Evolutionary conservation across 2,888 invertebrate species (phyloP).

Genomic region (Carpatolechia fugitivella): DNA sequence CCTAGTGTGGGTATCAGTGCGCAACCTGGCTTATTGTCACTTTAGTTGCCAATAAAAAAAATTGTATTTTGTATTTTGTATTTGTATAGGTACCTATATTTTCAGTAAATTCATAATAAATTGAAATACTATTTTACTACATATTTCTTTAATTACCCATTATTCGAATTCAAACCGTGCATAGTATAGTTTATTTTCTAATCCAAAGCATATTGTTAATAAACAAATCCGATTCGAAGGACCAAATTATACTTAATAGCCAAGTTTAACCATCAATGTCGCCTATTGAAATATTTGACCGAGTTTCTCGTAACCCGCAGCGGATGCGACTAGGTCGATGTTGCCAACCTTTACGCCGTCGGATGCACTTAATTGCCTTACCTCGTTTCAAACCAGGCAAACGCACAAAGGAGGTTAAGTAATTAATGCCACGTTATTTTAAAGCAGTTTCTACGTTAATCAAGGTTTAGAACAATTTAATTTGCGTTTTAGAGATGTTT

Average conservation of each 20-base stretch:
- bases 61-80: too few species aligned
- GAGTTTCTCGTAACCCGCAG: neutral
- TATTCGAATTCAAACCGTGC: too few species aligned
- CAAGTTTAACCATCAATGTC: neutral
- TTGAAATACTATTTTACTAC: too few species aligned
- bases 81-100: too few species aligned
- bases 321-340: conserved; percentile 14
- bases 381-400: conserved; percentile 17
- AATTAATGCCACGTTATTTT: conserved; percentile 17
- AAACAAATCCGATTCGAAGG: neutral
- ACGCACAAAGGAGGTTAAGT: conserved; percentile 20
- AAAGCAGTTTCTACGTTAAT: conserved; percentile 15
- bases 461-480: conserved; percentile 10
- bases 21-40: too few species aligned
- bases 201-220: too few species aligned
- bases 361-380: conserved; percentile 19
- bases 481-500: neutral
- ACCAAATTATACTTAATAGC: neutral
- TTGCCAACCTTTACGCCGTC: conserved; percentile 7
- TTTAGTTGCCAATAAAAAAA: too few species aligned
- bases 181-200: too few species aligned
- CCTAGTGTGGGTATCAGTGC: too few species aligned
- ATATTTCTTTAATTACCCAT: too few species aligned
- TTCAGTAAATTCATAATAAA: too few species aligned
- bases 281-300: conserved; percentile 2